Conservation (phyloP, 1,140 invertebrate species). For the Drosophila eugracilis region DNA sequence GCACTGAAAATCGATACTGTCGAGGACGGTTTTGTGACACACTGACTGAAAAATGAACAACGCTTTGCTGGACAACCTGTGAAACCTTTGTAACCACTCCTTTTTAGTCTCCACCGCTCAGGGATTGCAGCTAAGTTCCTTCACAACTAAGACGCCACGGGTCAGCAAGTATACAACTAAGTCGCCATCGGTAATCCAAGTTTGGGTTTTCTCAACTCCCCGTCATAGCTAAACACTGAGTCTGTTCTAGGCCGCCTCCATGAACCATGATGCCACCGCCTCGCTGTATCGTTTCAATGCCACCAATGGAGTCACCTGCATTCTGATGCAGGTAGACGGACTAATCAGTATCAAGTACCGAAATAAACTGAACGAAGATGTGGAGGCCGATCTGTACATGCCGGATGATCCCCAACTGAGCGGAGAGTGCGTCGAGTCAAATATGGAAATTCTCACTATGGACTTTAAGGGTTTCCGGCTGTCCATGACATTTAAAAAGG, state of each 20-base stretch:
- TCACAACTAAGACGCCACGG: conserved; percentile 86
- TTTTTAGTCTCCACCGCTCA: conserved; percentile 48
- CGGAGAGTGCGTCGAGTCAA: conserved; percentile 89
- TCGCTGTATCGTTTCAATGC: conserved; percentile 88
- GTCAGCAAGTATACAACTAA: conserved; percentile 87
- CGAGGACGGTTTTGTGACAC: conserved; percentile 61
- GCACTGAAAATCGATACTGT: conserved; percentile 66
- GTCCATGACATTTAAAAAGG: conserved; percentile 89
- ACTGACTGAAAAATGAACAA: conserved; percentile 54
- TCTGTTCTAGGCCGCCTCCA: conserved; percentile 63
- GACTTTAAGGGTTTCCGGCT: conserved; percentile 90
- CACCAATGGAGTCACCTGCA: conserved; percentile 88
- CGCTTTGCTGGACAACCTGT: conserved; percentile 27
- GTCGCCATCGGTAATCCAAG: conserved; percentile 85
- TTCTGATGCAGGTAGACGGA: conserved; percentile 87
- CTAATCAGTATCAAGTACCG: conserved; percentile 88
- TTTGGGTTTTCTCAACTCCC: neutral
- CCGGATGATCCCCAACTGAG: conserved; percentile 87
- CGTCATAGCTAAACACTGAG: neutral
- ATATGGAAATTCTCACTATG: conserved; percentile 88
- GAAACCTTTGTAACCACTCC: conserved; percentile 21
- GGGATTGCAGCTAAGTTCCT: conserved; percentile 85
- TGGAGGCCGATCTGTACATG: conserved; percentile 89
- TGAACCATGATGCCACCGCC: conserved; percentile 84
- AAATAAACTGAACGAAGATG: conserved; percentile 88